phyloP scores from a whole-genome alignment of 1,140 invertebrate genomes.

The Hycleus cichorii region DNA sequence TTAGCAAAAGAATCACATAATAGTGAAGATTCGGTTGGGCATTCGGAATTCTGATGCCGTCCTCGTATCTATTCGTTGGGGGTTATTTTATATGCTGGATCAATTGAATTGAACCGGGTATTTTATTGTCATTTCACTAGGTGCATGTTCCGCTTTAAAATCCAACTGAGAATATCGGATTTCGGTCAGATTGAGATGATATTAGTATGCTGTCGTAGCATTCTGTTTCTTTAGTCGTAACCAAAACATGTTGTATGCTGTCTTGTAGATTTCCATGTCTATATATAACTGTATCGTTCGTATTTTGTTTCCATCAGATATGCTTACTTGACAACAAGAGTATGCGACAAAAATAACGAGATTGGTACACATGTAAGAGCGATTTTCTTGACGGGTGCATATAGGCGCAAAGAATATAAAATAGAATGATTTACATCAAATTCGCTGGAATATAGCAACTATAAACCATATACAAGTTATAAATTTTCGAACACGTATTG shows the following conservation, averaged over 20 bases:
- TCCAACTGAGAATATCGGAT: conserved; percentile 9
- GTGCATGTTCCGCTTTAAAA: conserved; percentile 1
- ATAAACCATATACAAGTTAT: too few species aligned
- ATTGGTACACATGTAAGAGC: conserved; percentile 18
- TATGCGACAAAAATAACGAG: conserved; percentile 21
- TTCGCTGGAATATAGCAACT: background rate
- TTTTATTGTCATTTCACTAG: conserved; percentile 6
- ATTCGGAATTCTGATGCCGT: too few species aligned
- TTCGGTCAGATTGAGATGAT: conserved; percentile 14
- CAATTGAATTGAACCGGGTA: conserved; percentile 3
- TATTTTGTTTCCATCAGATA: conserved; percentile 18
- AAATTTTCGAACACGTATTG: too few species aligned
- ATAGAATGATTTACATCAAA: conserved; percentile 10
- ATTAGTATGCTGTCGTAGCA: conserved; percentile 18
- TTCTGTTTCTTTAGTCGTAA: conserved; percentile 6
- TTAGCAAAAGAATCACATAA: too few species aligned
- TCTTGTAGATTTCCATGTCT: too few species aligned
- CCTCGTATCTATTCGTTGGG: too few species aligned
- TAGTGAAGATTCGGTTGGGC: too few species aligned
- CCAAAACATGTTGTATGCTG: conserved; percentile 3
- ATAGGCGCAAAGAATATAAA: conserved; percentile 16
- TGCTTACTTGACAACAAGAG: conserved; percentile 19
- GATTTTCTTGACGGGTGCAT: conserved; percentile 20
- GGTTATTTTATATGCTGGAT: background rate
- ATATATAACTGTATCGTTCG: background rate